Base-by-base conservation (phyloP, 2,113 vertebrate species). In the Dendropsophus ebraccatus region DNA sequence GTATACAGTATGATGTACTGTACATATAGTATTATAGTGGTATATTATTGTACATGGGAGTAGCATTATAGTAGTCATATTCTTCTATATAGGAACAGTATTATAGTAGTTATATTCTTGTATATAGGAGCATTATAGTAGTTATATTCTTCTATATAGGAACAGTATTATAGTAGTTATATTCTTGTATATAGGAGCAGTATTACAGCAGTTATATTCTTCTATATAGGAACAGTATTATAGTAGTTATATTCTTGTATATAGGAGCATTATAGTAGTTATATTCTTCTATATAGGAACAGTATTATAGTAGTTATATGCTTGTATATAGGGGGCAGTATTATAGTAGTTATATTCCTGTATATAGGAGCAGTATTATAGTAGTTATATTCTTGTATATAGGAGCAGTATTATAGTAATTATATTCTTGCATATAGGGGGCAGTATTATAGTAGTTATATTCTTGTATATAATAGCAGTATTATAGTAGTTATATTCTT, bases 191-290 rank as follows among this genome's bases (percentile, higher is more conserved):
- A 67, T 67, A 67, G 28, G 62, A 35, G 62, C 28, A 67, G 30
- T 67, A 67, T 67, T 67, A 65, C 32, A 67, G 62, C 32, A 65
- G 62, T 67, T 67, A 32, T 67, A 67, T 67, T 67, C 30, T 67
- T 67, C 28, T 67, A 67, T n/a, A 67, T 67, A 67, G 62, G 28
- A 19, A 30, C 62, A 67, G 62, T 67, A 67, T 67, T 67, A 67
- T 67, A 67, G 62, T 67, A 67, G 62, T 67, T 67, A 67, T 67
- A 32, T 67, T 67, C 28, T 32, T 67, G 62, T 67, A 67, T 13
- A 67, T 32, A 67, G 62, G 62, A 19, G 32, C 35, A 69, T 69
- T 69, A 69, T 69, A 69, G 65, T 69, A 69, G 65, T 69, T 69
- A 69, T 69, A 69, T 69, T 69, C 65, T 69, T 69, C 14, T 69